phyloP scores from a whole-genome alignment of 1,140 invertebrate genomes.

The Magallana angulata region DNA sequence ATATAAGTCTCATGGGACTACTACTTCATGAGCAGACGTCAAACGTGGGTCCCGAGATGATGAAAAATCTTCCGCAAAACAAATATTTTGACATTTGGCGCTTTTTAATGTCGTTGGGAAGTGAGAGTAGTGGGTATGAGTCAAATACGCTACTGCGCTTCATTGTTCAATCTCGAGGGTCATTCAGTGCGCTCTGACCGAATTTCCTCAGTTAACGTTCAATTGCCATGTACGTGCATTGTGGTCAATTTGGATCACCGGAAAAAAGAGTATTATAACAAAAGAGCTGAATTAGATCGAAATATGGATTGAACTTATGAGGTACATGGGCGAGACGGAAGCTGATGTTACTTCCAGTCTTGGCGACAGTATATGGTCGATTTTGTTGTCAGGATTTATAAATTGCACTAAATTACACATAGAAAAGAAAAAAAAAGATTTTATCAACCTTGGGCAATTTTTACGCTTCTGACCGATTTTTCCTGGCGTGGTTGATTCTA shows the following conservation, averaged over 20 bases:
- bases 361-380: neutral
- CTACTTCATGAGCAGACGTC: neutral
- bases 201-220: neutral
- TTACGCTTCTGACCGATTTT: neutral
- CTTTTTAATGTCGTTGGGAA: conserved; percentile 23
- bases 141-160: conserved; percentile 9
- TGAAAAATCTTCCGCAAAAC: conserved; percentile 34
- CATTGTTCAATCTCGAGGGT: neutral
- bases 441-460: neutral
- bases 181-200: conserved; percentile 13
- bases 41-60: neutral
- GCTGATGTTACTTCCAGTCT: neutral
- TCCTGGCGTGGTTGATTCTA: no score
- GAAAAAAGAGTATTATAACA: neutral
- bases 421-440: neutral
- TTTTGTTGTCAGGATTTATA: neutral
- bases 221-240: neutral
- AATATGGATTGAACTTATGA: conserved; percentile 10
- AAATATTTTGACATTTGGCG: conserved; percentile 27
- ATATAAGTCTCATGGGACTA: no score
- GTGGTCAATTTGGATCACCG: neutral
- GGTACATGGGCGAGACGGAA: conserved; percentile 22
- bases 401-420: neutral
- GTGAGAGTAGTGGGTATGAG: neutral
- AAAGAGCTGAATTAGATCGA: neutral